A percentile compares a stretch with the other conserved stretches of the same genome.
phyloP scores from a whole-genome alignment of 1,140 invertebrate genomes.

The Drosophila athabasca region DNA sequence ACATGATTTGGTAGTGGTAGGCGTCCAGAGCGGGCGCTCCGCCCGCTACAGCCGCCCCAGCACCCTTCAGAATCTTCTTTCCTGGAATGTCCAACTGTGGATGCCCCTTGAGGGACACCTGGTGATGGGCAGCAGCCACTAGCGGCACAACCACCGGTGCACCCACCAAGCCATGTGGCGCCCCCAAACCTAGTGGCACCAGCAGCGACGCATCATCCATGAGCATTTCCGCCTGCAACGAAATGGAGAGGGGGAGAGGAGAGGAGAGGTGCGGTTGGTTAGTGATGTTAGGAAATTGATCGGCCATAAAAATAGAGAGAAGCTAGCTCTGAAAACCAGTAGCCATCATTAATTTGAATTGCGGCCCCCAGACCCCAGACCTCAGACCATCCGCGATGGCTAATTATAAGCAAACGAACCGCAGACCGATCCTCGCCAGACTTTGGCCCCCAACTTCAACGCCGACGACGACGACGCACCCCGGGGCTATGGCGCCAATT shows the following conservation, averaged over 20 bases:
- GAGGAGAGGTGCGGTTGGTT: background rate
- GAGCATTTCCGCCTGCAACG: slow-evolving; percentile 66
- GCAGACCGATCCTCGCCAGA: slow-evolving; percentile 27
- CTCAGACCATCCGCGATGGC: slow-evolving; percentile 42
- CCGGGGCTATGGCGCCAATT: slow-evolving; percentile 79
- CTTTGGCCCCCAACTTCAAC: slow-evolving; percentile 2
- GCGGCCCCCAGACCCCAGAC: slow-evolving; percentile 15
- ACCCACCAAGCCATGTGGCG: slow-evolving; percentile 44
- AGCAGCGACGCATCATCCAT: slow-evolving; percentile 63
- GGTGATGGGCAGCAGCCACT: slow-evolving; percentile 66
- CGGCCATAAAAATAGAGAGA: slow-evolving; percentile 71
- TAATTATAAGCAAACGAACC: slow-evolving; percentile 80
- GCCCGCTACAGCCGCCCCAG: background rate
- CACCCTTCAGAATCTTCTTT: slow-evolving; percentile 75
- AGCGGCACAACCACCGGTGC: slow-evolving; percentile 52
- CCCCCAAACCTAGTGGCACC: slow-evolving; percentile 40
- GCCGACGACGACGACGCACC: slow-evolving; percentile 28
- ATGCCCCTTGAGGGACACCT: slow-evolving; percentile 64
- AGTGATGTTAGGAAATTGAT: slow-evolving; percentile 60
- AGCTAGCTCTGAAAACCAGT: slow-evolving; percentile 63
- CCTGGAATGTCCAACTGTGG: slow-evolving; percentile 85
- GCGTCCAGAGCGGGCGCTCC: slow-evolving; percentile 36
- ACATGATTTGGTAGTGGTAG: slow-evolving; percentile 74
- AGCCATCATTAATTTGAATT: slow-evolving; percentile 78
- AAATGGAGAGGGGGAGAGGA: slow-evolving; percentile 3